Evolutionary conservation across 2,113 vertebrate species (phyloP).

Genomic region (Cynoglossus semilaevis): DNA sequence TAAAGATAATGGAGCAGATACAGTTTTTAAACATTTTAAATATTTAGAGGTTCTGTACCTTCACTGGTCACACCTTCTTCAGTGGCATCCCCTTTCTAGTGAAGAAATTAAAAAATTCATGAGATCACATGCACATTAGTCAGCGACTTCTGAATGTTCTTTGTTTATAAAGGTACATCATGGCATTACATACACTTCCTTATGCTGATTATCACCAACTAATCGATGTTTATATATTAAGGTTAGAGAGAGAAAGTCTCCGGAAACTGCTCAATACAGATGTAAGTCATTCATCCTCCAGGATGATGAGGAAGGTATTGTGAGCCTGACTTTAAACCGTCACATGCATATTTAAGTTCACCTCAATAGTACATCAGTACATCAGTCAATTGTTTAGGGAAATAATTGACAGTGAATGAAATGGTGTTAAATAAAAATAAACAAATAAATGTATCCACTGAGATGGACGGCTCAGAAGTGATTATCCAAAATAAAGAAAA

Average conservation of each 20-base stretch:
- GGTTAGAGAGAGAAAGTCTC: no score
- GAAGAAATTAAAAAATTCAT: constrained; percentile 32
- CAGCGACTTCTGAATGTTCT: background rate
- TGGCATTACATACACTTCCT: background rate
- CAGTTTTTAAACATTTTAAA: background rate
- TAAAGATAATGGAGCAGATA: background rate
- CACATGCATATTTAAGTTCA: constrained; percentile 24
- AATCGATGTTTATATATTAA: constrained; percentile 1
- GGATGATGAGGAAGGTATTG: constrained; percentile 8
- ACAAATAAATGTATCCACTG: constrained; percentile 16
- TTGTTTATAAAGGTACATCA: constrained; percentile 3
- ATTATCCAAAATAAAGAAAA: constrained; percentile 25
- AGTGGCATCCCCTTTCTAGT: constrained; percentile 88
- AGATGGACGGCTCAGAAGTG: constrained; percentile 35
- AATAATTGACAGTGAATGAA: constrained; percentile 13
- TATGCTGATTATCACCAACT: no score
- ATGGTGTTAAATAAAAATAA: constrained; percentile 33
- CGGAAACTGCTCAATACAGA: background rate
- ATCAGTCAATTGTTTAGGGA: no score
- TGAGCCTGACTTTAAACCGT: constrained; percentile 6
- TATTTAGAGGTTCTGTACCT: constrained; percentile 76
- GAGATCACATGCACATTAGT: background rate
- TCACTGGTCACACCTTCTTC: constrained; percentile 98
- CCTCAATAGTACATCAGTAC: no score
- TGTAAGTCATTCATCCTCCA: constrained; percentile 27